These are phyloP conservation scores for Mungos mungo DNA, from an alignment of 2,113 vertebrate species.

Conservation along the genomic window DNA sequence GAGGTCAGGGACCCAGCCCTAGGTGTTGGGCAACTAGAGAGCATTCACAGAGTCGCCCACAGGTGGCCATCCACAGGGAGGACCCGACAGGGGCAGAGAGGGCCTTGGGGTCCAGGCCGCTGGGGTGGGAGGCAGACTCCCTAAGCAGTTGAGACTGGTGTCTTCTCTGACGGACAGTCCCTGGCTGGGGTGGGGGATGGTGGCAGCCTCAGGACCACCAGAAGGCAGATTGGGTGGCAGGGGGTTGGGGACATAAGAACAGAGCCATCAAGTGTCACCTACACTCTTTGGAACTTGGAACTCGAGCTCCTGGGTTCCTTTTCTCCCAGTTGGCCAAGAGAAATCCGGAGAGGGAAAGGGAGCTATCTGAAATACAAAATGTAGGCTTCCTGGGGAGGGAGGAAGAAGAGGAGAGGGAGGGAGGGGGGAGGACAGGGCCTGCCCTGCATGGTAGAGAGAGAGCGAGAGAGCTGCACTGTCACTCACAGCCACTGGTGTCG, in stretches of 20 bases:
- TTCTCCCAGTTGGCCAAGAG: not conserved
- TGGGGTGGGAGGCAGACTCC: not conserved
- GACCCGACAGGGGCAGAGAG: not conserved
- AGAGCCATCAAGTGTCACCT: not conserved
- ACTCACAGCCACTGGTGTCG: not conserved
- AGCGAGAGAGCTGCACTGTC: not conserved
- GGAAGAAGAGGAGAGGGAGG: not conserved
- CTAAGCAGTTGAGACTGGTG: not conserved
- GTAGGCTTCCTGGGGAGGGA: not conserved
- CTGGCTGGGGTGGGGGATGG: not conserved
- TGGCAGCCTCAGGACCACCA: not conserved
- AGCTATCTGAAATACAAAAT: not conserved
- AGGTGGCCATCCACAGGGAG: not conserved
- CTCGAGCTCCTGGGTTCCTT: not conserved
- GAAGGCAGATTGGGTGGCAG: not conserved
- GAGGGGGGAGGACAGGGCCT: too few relatives aligned
- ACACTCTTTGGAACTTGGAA: not conserved
- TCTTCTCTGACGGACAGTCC: not conserved
- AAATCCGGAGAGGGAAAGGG: not conserved
- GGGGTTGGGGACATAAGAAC: rapidly evolving
- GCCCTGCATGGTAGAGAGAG: too few relatives aligned
- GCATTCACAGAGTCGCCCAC: not conserved
- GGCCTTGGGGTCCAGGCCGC: rapidly evolving
- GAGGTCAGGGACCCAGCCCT: not conserved
- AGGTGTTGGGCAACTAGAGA: not conserved